Base-by-base conservation (phyloP, 2,113 vertebrate genomes). In the Pao palembangensis region DNA sequence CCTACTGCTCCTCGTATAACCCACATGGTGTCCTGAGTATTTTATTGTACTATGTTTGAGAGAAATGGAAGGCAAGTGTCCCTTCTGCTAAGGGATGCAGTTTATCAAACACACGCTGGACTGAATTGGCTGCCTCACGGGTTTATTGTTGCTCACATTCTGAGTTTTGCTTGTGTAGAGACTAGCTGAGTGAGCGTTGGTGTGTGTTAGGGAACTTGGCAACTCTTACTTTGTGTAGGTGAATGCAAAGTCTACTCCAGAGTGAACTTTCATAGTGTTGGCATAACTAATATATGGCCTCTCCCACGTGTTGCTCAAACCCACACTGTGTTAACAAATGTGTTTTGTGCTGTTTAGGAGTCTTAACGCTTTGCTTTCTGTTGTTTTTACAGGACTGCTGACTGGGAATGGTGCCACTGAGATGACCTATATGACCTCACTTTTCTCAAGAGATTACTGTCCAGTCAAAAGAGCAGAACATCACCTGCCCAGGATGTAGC, bases 341-440 rank as follows among this genome's bases (percentile, higher is more conserved):
- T 56, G 31, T 58, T 8, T 4, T 10, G 5, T 69, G 43, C 68
- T 76, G 66, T 68, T 67, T 76, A 73, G 63, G 55, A 73, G 56
- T 65, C 65, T 49, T 61, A 55, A 79, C 65, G 19, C 44, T 31
- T 14, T 53, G 8, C 34, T 64, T 69, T 61, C 8, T 48, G 10
- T 50, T 57, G n/a, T 67, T 21, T 44, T 57, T 38, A 12, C 61
- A 73, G 50, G 41, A 66, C 71, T 49, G 47, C 72, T 19, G 4
- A 52, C 63, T 71, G 65, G 75, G 67, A 82, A 82, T 67, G 70
- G 68, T 85, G 64, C 59, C 61, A 73, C 56, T 85, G 84, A 82
- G 81, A 91, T 92, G 91, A 90, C 87, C 81, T 78, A 58, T n/a
- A 42, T 69, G 71, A 78, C 84, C 64, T 62, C 50, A 13, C 62